These are phyloP conservation scores for Pyrocoelia pectoralis DNA, from an alignment of 2,888 invertebrate genomes.

Conservation along the genomic window DNA sequence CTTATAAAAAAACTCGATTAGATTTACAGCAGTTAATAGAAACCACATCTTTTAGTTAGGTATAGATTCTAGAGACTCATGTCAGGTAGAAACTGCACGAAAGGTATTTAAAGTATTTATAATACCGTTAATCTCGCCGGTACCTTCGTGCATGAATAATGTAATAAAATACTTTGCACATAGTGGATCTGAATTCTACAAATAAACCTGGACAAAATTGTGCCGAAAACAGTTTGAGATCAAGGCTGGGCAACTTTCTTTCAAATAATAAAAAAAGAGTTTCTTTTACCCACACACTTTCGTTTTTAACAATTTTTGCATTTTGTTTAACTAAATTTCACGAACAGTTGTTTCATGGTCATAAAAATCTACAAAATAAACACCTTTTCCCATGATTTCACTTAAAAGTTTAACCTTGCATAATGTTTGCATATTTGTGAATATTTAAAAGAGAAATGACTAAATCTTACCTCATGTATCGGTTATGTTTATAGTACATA, in stretches of 20 bases:
- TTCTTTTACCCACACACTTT: neutral
- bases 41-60: neutral
- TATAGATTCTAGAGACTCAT: neutral
- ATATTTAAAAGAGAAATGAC: neutral
- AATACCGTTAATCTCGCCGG: constrained; percentile 4
- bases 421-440: neutral
- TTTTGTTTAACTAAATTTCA: neutral
- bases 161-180: neutral
- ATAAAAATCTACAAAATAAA: neutral
- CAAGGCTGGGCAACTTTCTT: neutral
- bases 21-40: too few species aligned
- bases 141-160: neutral
- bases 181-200: neutral
- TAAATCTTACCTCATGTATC: neutral
- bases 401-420: neutral
- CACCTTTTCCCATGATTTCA: constrained; percentile 4
- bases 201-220: too few species aligned
- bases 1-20: too few species aligned
- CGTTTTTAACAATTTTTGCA: neutral
- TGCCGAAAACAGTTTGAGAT: too few species aligned
- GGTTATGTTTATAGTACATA: neutral
- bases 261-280: neutral
- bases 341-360: neutral
- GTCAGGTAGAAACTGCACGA: neutral
- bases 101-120: constrained; percentile 4